A percentile compares a stretch with the other conserved stretches of the same genome.
These are phyloP conservation scores for Drosophila sulfurigaster DNA, from an alignment of 1,140 invertebrate species.

Conservation along the genomic window DNA sequence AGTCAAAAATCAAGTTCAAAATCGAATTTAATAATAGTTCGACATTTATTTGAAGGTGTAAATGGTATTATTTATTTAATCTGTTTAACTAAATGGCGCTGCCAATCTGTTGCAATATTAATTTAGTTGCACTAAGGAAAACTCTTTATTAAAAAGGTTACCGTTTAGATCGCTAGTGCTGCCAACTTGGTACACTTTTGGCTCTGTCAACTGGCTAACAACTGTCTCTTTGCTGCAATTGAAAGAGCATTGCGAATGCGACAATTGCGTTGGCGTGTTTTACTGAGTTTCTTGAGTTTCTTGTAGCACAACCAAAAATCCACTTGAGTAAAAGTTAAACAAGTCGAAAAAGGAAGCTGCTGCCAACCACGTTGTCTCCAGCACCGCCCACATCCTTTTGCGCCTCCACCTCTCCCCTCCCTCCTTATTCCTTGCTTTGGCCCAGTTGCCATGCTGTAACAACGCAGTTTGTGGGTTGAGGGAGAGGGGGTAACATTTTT, in stretches of 20 bases:
- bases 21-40: no score
- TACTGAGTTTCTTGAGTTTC: neutral
- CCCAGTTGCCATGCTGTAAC: conserved; percentile 8
- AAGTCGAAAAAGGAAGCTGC: conserved; percentile 62
- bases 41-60: no score
- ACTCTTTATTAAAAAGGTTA: no score
- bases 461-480: conserved; percentile 2
- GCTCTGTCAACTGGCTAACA: no score
- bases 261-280: neutral
- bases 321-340: conserved; percentile 79
- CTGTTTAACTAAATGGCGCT: neutral
- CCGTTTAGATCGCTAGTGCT: neutral
- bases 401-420: neutral
- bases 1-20: no score
- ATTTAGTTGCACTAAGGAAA: no score
- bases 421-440: neutral
- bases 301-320: conserved; percentile 33
- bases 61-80: no score
- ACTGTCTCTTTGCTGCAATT: neutral
- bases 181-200: neutral
- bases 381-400: neutral
- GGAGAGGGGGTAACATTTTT: conserved; percentile 35
- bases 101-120: neutral
- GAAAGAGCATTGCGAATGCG: conserved; percentile 19
- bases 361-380: conserved; percentile 9